Base-by-base conservation (phyloP, 2,888 invertebrate species). In the Metopia argyrocephala region DNA sequence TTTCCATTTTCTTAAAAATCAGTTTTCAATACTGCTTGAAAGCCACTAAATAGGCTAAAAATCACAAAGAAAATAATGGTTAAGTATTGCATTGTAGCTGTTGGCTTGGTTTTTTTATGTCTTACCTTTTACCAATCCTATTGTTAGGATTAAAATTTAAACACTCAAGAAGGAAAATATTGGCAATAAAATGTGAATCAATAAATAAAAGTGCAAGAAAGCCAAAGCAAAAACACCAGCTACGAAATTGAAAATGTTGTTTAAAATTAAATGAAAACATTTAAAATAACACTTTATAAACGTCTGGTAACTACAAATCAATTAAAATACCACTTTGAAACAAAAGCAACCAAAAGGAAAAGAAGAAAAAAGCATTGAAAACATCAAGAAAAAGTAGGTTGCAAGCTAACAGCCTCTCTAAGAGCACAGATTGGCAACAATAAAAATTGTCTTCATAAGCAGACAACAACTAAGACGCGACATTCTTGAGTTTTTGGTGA, bases 291-390 rank as follows among this genome's bases (percentile, higher is more conserved):
- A 78, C 78, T 80, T 73, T 73, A 71, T 71, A 64, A 79, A 74
- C 64, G 74, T 82, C 82, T 73, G 73, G 70, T 76, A 83, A 76
- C 78, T 78, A 84, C 84, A 84, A 84, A 83, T 84, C 84, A 84
- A 84, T 83, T 84, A 82, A 83, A 83, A 80, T 82, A 78, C 76
- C 82, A 78, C 31, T 25, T 48, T 2, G 25, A 18, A 61, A 64
- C 38, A 54, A 62, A 27, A 50, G 15, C 52, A 68, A n/a, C n/a
- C n/a, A 64, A 69, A 57, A 54, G 25, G 38, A 54, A 57, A 27
- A 76, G 48, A n/a, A 21, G 15, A 59, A 56, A 20, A 48, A 6
- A 23, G 18, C 9, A 27, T 18, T 9, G 1, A 23, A 54, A 69
- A 23, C 57, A 52, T 38, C 45, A 61, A n/a, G 61, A 71, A 76